Percentiles rank a stretch among this genome's conserved stretches.
Evolutionary conservation across 2,113 vertebrate genomes (phyloP).

Genomic region (Sander vitreus): DNA sequence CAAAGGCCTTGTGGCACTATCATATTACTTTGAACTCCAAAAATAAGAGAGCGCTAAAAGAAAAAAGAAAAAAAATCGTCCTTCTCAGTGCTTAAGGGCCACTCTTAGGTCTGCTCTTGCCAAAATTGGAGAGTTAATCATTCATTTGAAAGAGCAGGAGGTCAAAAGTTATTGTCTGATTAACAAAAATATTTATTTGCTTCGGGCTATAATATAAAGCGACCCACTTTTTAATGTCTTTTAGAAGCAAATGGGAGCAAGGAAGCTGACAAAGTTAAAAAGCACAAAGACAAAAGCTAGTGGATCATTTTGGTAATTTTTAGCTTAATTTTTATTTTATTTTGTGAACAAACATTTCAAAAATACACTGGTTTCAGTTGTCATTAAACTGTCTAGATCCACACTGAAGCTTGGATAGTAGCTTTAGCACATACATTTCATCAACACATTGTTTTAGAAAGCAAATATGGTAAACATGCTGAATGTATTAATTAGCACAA

Average conservation of each 20-base stretch:
- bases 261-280: conserved; percentile 11
- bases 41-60: conserved; percentile 37
- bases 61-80: conserved; percentile 16
- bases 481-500: not conserved
- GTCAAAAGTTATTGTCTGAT: conserved; percentile 57
- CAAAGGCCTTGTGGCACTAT: conserved; percentile 60
- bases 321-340: not conserved
- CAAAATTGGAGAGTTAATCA: conserved; percentile 44
- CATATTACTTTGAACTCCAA: conserved; percentile 59
- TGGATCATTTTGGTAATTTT: conserved; percentile 18
- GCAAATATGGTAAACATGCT: not conserved
- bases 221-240: conserved; percentile 5
- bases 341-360: conserved; percentile 5
- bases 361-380: not conserved
- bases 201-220: conserved; percentile 26
- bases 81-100: conserved; percentile 15
- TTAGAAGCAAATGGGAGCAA: conserved; percentile 8
- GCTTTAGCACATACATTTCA: not conserved
- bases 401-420: not conserved
- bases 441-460: not conserved
- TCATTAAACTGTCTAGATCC: not conserved
- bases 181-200: conserved; percentile 61
- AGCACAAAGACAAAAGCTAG: not conserved
- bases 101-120: conserved; percentile 43
- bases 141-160: conserved; percentile 38